Evolutionary conservation across 2,888 invertebrate species (phyloP), one percentile per base, ranked within the genome.

Genomic region (Thecophora atra): DNA sequence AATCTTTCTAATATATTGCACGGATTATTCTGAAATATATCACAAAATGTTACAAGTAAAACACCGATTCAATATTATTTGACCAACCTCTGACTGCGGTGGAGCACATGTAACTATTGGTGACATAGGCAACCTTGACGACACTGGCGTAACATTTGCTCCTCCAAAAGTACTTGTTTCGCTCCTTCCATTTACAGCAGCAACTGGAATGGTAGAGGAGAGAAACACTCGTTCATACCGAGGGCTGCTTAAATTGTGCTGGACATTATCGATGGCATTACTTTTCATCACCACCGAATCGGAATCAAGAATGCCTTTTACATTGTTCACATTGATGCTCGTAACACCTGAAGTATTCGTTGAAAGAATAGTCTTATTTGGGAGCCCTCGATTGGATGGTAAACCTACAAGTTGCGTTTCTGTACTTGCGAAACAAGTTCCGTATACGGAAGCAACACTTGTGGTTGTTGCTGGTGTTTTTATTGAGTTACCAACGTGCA

Each of bases 221-320:
- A 86, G 81, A 73, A 86, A 86, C 3, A 86, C 83, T 72, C 85
- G 85, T 71, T 86, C 86, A 60, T 86, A 86, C 74, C 86, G 85
- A 11, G 83, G 77, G 64, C 78, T 79, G 15, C 81, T 82, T 3
- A 63, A 68, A 66, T 73, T 74, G 26, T 70, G 72, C 70, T 68
- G 73, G 5, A 74, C 63, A 42, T 28, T 62, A 52, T 67, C 65
- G 19, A 15, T 13, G 6, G 42, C 52, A 71, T 62, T 26, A 73
- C 72, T 69, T 63, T 71, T 71, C 72, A 70, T 37, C 76, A 6
- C 30, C 3, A 42, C 7, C 11, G 68, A n/a, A 11, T 54, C 42
- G 30, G 64, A 58, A n/a, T 71, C 42, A 7, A 21, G 17, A 19
- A 77, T 77, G 0, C 69, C 60, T 58, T 79, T 79, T n/a, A 77